Conservation (phyloP, 2,113 vertebrate genomes). For the Ahaetulla prasina region DNA sequence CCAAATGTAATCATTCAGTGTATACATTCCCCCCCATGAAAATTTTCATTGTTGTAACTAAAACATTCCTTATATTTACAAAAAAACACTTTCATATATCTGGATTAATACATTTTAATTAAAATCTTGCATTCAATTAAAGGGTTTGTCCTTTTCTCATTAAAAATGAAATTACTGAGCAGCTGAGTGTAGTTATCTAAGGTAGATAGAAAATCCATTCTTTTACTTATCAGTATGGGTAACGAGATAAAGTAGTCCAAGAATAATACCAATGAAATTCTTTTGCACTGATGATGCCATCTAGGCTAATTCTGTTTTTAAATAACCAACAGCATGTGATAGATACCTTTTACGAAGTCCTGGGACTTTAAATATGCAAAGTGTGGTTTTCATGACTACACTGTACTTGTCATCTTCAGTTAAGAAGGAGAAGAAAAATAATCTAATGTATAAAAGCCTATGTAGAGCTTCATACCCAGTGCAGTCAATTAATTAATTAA, state of each 20-base stretch:
- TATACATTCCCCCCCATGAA: background rate
- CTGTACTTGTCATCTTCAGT: background rate
- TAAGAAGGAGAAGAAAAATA: background rate
- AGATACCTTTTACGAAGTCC: background rate
- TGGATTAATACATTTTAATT: background rate
- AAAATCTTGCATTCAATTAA: background rate
- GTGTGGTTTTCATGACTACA: background rate
- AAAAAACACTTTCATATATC: background rate
- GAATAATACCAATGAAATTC: background rate
- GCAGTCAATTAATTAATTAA: too few relatives aligned
- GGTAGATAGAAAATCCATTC: background rate
- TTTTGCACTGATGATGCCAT: background rate
- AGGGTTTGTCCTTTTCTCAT: background rate
- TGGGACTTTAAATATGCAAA: background rate
- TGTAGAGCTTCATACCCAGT: background rate
- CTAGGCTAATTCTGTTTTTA: background rate
- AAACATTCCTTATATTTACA: background rate
- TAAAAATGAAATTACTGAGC: background rate
- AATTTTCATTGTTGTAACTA: background rate
- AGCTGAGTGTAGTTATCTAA: accelerated
- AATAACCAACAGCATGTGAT: background rate
- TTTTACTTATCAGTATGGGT: background rate
- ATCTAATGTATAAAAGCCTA: background rate
- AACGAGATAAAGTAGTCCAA: background rate
- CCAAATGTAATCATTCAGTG: background rate